A percentile compares a stretch with the other conserved stretches of the same genome.
Evolutionary conservation across 2,797 vertebrate genomes (phyloP).

Genomic region (Perodicticus potto): DNA sequence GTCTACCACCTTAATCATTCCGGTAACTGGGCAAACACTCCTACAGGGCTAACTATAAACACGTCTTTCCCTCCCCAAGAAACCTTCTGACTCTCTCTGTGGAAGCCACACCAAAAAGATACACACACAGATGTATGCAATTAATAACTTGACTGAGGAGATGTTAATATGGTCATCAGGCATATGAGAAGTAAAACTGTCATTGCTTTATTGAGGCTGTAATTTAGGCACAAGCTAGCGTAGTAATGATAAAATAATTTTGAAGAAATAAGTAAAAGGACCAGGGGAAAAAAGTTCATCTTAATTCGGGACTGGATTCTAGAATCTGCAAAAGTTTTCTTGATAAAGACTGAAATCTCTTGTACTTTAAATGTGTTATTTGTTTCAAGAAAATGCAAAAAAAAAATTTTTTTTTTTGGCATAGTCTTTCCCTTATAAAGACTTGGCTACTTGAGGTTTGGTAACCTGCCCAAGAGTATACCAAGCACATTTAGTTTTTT

Average conservation of each 20-base stretch:
- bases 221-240: slow-evolving; percentile 9
- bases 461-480: background rate
- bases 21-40: slow-evolving; percentile 17
- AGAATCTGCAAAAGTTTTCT: slow-evolving; percentile 26
- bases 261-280: slow-evolving; percentile 20
- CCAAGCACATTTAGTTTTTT: background rate
- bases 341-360: background rate
- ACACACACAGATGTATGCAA: background rate
- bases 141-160: slow-evolving; percentile 60
- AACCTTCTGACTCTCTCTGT: slow-evolving; percentile 8
- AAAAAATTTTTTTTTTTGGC: too few species aligned
- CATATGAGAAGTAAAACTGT: slow-evolving; percentile 61
- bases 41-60: slow-evolving; percentile 16
- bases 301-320: background rate
- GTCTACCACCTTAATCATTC: slow-evolving; percentile 64
- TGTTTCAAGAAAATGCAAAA: background rate
- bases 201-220: slow-evolving; percentile 62
- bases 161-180: slow-evolving; percentile 57
- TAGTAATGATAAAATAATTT: background rate
- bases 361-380: slow-evolving; percentile 5
- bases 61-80: slow-evolving; percentile 41
- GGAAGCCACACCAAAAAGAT: slow-evolving; percentile 34
- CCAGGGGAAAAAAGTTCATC: background rate
- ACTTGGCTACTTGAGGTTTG: background rate
- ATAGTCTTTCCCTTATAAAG: background rate